A percentile compares a stretch with the other conserved stretches of the same genome.
phyloP scores from a whole-genome alignment of 2,888 invertebrate genomes.

The Cepaea hortensis region DNA sequence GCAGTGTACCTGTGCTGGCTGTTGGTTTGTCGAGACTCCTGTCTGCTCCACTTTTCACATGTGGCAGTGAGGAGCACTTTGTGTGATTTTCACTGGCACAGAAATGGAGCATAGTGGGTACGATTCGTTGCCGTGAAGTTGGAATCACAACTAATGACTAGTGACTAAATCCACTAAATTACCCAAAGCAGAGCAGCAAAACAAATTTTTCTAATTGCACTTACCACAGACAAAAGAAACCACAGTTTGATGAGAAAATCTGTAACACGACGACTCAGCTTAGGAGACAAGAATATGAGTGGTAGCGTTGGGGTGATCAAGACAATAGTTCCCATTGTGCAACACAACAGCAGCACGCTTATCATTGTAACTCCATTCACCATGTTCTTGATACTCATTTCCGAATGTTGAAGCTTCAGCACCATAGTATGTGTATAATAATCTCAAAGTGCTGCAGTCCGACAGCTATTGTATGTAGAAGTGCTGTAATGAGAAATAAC shows the following conservation, averaged over 20 bases:
- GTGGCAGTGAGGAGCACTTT: too few species aligned
- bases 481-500: too few species aligned
- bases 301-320: slow-evolving; percentile 84
- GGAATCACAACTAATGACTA: too few species aligned
- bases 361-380: slow-evolving; percentile 58
- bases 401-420: background rate
- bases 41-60: too few species aligned
- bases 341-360: slow-evolving; percentile 60
- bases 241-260: slow-evolving; percentile 86
- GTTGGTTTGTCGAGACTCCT: too few species aligned
- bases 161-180: too few species aligned
- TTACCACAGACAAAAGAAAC: slow-evolving; percentile 90
- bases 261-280: slow-evolving; percentile 82
- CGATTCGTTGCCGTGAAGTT: too few species aligned
- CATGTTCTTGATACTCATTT: slow-evolving; percentile 25
- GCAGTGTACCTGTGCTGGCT: too few species aligned
- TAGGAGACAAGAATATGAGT: slow-evolving; percentile 83
- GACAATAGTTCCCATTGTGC: slow-evolving; percentile 78
- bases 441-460: background rate
- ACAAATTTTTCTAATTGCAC: slow-evolving; percentile 62
- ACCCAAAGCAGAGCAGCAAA: background rate
- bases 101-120: too few species aligned
- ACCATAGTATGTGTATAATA: background rate
- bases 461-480: too few species aligned
- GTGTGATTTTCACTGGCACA: too few species aligned